Evolutionary conservation across 1,140 invertebrate species (phyloP), one percentile per base, ranked within the genome.

Genomic region (Calliphora vicina): DNA sequence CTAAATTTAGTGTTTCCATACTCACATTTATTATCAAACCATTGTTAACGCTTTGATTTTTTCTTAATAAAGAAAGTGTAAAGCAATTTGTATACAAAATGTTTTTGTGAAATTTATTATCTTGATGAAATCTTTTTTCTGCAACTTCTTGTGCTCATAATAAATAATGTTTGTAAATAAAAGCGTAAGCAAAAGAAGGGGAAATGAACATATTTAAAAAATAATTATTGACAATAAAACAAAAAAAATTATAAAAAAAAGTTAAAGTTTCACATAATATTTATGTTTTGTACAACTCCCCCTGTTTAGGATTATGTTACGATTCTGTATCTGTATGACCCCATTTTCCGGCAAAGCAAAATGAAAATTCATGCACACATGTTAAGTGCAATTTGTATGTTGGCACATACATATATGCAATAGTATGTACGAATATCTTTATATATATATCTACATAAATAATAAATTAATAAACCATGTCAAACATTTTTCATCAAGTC

Each of bases 391-490:
- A n/a, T 17, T n/a, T n/a, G 50, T 17, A n/a, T n/a, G n/a, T n/a
- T 17, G 15, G 15, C 1, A 17, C 15, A 57, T n/a, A 57, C 13
- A 57, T 5, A 17, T 1, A 5, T 35, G 10, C 35, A 35, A 8
- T 35, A 8, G 35, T 8, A 10, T 10, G 8, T 50, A 12, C 35
- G n/a, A n/a, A 43, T 15, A 50, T n/a, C 13, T 13, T 50, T 6
- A n/a, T 12, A 67, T 67, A 67, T 4, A 67, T 6, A 57, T 15
- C n/a, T 57, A n/a, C 5, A 67, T 67, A 67, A 10, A 67, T 23
- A 67, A 67, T 67, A 57, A 57, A 67, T 67, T 67, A 67, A 67
- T 67, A 67, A 67, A 67, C 9, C 61, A 67, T 67, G 61, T 67
- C 61, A 67, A 67, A 6, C 17, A 20, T 20, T 67, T 67, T 67